Evolutionary conservation across 2,113 vertebrate genomes (phyloP).

Genomic region (Lucifuga dentata): DNA sequence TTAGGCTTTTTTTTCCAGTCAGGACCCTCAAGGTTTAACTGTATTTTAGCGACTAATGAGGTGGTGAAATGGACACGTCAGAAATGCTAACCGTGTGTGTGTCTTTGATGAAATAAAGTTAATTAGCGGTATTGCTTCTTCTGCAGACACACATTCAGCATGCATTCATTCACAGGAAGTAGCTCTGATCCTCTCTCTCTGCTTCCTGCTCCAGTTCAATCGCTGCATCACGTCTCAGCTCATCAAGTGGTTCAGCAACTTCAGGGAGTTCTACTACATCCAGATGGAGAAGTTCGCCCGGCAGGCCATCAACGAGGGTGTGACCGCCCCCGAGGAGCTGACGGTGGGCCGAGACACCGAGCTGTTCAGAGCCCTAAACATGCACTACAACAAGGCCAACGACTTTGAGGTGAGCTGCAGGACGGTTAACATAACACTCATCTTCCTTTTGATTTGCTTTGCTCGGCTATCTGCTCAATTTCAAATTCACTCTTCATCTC

Average conservation of each 20-base stretch:
- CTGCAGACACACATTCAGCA: background rate
- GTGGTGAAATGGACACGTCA: slow-evolving; percentile 7
- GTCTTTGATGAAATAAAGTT: background rate
- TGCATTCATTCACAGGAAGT: no score
- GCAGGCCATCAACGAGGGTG: slow-evolving; percentile 97
- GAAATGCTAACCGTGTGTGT: no score
- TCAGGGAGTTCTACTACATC: slow-evolving; percentile 99
- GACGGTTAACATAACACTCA: no score
- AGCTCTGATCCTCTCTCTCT: slow-evolving; percentile 33
- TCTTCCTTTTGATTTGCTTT: no score
- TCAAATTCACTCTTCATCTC: no score
- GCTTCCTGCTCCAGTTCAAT: slow-evolving; percentile 85
- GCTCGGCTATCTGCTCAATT: no score
- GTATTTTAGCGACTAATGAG: slow-evolving; percentile 30
- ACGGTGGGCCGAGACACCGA: slow-evolving; percentile 94
- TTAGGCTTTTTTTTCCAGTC: background rate
- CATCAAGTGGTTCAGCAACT: slow-evolving; percentile 99
- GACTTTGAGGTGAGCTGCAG: slow-evolving; percentile 98
- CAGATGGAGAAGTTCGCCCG: slow-evolving; percentile 99
- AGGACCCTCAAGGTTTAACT: slow-evolving; percentile 25
- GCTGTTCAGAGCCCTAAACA: slow-evolving; percentile 98
- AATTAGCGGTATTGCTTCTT: background rate
- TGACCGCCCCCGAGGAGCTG: slow-evolving; percentile 92
- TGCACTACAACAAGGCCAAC: slow-evolving; percentile 99
- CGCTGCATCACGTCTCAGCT: slow-evolving; percentile 99